These are phyloP conservation scores for Sminthopsis crassicaudata DNA, from an alignment of 2,113 vertebrate genomes.

Conservation along the genomic window DNA sequence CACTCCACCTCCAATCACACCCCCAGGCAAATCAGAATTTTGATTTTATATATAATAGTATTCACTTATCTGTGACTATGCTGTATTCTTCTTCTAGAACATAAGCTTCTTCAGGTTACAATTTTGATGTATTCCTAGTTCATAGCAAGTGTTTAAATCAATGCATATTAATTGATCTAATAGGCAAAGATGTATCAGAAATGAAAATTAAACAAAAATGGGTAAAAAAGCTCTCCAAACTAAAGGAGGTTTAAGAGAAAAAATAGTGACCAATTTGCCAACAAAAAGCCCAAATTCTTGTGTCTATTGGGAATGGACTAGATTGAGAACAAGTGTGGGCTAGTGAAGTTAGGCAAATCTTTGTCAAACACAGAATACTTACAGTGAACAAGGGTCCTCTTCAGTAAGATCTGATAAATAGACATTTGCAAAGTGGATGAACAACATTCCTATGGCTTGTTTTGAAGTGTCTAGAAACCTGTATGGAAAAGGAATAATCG, in stretches of 20 bases:
- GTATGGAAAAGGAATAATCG: conserved; percentile 31
- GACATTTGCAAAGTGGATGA: conserved; percentile 99
- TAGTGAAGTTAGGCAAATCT: background rate
- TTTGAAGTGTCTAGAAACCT: conserved; percentile 99
- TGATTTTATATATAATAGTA: background rate
- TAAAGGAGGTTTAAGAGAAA: background rate
- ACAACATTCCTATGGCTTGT: conserved; percentile 99
- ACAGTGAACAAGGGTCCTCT: conserved; percentile 99
- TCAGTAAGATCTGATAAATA: conserved; percentile 97
- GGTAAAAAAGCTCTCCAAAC: background rate
- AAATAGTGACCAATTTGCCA: background rate
- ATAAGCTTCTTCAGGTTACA: background rate
- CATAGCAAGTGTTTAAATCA: background rate
- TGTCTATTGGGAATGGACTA: background rate
- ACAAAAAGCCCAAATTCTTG: background rate
- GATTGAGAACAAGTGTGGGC: too few species aligned
- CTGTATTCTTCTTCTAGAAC: background rate
- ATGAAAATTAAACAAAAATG: background rate
- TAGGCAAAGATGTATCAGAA: background rate
- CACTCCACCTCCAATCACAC: background rate
- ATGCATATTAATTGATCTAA: background rate
- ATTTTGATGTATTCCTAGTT: background rate
- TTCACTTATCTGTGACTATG: background rate
- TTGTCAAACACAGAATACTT: conserved; percentile 80
- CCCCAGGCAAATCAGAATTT: background rate